phyloP scores from a whole-genome alignment of 2,113 vertebrate genomes.

The Albula goreensis region DNA sequence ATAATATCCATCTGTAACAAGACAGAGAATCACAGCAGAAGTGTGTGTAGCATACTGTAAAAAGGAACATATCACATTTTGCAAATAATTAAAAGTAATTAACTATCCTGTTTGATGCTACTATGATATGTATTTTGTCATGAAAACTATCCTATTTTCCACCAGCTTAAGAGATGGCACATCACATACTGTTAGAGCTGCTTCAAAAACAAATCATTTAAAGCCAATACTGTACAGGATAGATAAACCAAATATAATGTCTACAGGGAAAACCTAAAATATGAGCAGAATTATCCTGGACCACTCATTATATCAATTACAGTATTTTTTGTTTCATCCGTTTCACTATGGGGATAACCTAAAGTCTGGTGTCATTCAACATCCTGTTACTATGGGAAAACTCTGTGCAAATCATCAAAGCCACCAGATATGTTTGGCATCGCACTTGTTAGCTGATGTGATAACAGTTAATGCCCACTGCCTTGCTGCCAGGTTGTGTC shows the following conservation, averaged over 20 bases:
- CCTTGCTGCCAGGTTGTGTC: too few relatives aligned
- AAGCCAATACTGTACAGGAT: not conserved
- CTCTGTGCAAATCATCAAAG: too few relatives aligned
- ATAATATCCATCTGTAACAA: not conserved
- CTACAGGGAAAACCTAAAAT: not conserved
- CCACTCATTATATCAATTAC: not conserved
- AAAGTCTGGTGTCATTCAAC: not conserved
- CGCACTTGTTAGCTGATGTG: not conserved
- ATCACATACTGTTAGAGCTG: not conserved
- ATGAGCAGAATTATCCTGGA: not conserved
- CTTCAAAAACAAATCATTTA: conserved; percentile 9
- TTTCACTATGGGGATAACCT: not conserved
- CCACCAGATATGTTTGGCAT: not conserved
- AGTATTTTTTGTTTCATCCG: not conserved
- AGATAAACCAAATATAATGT: not conserved
- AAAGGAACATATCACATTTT: too few relatives aligned
- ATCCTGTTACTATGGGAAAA: not conserved
- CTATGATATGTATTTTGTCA: not conserved
- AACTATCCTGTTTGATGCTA: not conserved
- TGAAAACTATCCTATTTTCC: not conserved
- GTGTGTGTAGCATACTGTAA: too few relatives aligned
- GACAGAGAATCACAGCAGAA: not conserved
- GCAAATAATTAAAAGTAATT: too few relatives aligned
- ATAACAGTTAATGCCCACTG: too few relatives aligned
- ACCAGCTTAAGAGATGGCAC: not conserved